phyloP scores from a whole-genome alignment of 2,797 vertebrate genomes.

The Myripristis jacobus region DNA sequence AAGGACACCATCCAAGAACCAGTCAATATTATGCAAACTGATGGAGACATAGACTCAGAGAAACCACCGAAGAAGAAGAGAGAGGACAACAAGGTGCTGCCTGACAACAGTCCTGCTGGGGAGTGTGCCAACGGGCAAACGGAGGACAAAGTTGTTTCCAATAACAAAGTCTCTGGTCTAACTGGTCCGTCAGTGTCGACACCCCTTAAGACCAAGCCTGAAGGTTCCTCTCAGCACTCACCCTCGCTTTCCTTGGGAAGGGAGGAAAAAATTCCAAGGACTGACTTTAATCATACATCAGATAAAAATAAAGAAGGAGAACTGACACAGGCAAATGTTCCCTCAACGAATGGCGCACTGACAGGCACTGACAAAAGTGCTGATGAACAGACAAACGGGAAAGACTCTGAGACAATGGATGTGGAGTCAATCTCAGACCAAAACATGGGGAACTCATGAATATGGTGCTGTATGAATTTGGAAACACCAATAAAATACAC shows the following conservation, averaged over 20 bases:
- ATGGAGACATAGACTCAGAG: conserved; percentile 56
- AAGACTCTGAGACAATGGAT: conserved; percentile 69
- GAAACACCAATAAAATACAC: conserved; percentile 20
- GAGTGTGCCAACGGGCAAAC: conserved; percentile 46
- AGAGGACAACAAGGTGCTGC: conserved; percentile 57
- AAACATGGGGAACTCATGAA: conserved; percentile 61
- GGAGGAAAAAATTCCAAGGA: conserved; percentile 81
- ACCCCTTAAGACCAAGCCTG: conserved; percentile 56
- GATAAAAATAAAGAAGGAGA: conserved; percentile 55
- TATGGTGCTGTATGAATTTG: not conserved
- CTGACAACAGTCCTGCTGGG: conserved; percentile 46
- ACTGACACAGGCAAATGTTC: conserved; percentile 23
- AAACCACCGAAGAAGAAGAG: conserved; percentile 74
- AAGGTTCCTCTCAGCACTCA: conserved; percentile 64
- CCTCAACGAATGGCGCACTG: conserved; percentile 34
- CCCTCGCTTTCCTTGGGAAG: conserved; percentile 64
- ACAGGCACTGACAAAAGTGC: conserved; percentile 28
- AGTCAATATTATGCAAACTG: conserved; percentile 59
- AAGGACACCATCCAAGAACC: conserved; percentile 52
- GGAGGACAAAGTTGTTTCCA: conserved; percentile 44
- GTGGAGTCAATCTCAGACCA: conserved; percentile 63
- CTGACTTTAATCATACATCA: conserved; percentile 71
- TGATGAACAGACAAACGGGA: conserved; percentile 64
- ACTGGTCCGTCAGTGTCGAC: conserved; percentile 60
- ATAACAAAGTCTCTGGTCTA: conserved; percentile 50